Base-by-base conservation (phyloP, 2,113 vertebrate genomes). In the Gadus chalcogrammus region DNA sequence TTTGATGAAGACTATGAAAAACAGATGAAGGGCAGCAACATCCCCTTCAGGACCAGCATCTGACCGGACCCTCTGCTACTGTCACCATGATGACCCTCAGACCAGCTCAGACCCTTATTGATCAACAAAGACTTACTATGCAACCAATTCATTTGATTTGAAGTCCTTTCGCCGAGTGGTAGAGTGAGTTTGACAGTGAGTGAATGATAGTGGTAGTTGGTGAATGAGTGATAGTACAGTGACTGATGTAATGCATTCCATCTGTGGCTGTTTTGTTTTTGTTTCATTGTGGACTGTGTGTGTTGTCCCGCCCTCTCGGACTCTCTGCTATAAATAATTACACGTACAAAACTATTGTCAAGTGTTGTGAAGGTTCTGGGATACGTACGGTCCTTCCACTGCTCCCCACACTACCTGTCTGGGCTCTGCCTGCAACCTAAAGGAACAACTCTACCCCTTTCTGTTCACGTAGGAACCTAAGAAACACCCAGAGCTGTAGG, bases 1-100 rank as follows among this genome's bases (percentile, higher is more conserved):
- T 97, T 97, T 85, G 92, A 96, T 70, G 89, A 89, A 68, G 83
- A 95, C 73, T 97, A 94, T 3, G 68, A 79, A 0, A 88, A 81
- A 70, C 88, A 94, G 84, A 96, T 98, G 94, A 88, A 87, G 1
- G 91, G 68, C 0, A 87, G 84, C 0, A 59, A 87, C 55, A 90
- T 97, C 66, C 69, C 80, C 7, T 97, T 97, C 81, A 86, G 83
- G 72, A 90, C 70, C 31, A 78, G 82, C 28, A 82, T 94, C 76
- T 93, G 76, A 91, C 0, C 0, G 67, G 12, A 58, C 0, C 28
- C 5, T 0, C 0, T 1, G 6, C 60, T 18, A 8, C 42, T 24
- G 1, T 38, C 62, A 59, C 17, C 15, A 3, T 13, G 42, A 48
- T 2, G 12, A 48, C 42, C 42, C 42, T 48, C 42, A 48, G 12